These are phyloP conservation scores for Tyria jacobaeae DNA, from an alignment of 2,888 invertebrate species.

Conservation along the genomic window DNA sequence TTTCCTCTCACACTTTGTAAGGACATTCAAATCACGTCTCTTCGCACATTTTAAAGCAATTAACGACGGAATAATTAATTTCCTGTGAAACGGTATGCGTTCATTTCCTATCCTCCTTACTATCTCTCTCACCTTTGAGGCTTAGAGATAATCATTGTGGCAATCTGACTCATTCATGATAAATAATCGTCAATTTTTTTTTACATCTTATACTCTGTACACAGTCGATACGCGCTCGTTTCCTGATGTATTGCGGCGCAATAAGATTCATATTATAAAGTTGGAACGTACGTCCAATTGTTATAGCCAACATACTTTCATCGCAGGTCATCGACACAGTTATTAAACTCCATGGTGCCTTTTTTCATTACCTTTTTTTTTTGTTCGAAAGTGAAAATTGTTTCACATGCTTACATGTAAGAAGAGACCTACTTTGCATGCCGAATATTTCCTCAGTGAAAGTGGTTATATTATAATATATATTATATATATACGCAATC, in stretches of 20 bases:
- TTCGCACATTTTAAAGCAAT: slow-evolving; percentile 17
- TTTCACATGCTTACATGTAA: slow-evolving; percentile 37
- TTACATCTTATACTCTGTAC: slow-evolving; percentile 44
- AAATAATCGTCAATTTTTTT: slow-evolving; percentile 62
- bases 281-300: slow-evolving; percentile 34
- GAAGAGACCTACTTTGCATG: slow-evolving; percentile 41
- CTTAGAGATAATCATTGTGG: slow-evolving; percentile 44
- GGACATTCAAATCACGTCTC: slow-evolving; percentile 14
- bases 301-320: slow-evolving; percentile 60
- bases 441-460: slow-evolving; percentile 51
- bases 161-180: slow-evolving; percentile 63
- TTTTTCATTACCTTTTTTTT: slow-evolving; percentile 55
- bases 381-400: slow-evolving; percentile 71
- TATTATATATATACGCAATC: too few relatives aligned
- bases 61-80: slow-evolving; percentile 18
- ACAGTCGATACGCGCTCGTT: slow-evolving; percentile 33
- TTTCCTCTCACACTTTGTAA: slow-evolving; percentile 20
- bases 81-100: slow-evolving; percentile 20
- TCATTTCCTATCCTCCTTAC: slow-evolving; percentile 39
- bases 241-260: slow-evolving; percentile 43
- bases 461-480: slow-evolving; percentile 47
- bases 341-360: slow-evolving; percentile 56
- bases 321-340: slow-evolving; percentile 66
- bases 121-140: slow-evolving; percentile 42
- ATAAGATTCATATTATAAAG: slow-evolving; percentile 57